These are phyloP conservation scores for Phymastichus coffea DNA, from an alignment of 1,140 invertebrate species.

Conservation along the genomic window DNA sequence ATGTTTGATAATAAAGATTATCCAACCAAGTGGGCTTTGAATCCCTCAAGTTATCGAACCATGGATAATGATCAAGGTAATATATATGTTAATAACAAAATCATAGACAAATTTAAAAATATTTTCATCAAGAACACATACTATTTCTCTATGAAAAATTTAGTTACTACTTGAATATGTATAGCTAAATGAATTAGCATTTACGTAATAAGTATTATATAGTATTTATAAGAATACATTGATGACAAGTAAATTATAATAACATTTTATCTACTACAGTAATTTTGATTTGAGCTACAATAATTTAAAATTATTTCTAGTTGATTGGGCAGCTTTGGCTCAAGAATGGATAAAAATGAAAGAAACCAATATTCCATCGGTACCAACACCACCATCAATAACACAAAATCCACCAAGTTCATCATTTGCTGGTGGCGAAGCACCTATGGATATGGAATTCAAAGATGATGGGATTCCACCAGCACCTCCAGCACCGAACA, in stretches of 20 bases:
- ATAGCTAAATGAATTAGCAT: neutral
- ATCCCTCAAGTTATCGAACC: conserved; percentile 68
- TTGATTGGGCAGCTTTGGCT: conserved; percentile 93
- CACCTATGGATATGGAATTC: conserved; percentile 80
- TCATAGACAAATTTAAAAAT: neutral
- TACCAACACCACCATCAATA: conserved; percentile 56
- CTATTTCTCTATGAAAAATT: neutral
- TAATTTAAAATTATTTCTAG: conserved; percentile 49
- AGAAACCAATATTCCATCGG: conserved; percentile 65
- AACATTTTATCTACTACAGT: too few relatives aligned
- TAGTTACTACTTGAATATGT: neutral
- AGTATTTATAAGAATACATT: neutral
- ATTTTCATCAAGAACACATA: neutral
- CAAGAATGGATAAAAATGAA: conserved; percentile 99
- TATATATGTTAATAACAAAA: neutral
- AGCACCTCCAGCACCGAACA: conserved; percentile 52
- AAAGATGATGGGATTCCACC: conserved; percentile 62
- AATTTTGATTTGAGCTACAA: too few relatives aligned
- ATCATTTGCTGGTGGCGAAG: conserved; percentile 70
- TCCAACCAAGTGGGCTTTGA: conserved; percentile 72
- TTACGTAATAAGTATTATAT: neutral
- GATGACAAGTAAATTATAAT: neutral
- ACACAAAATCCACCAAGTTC: conserved; percentile 31
- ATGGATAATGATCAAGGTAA: conserved; percentile 59
- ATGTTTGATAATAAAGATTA: conserved; percentile 60